A percentile compares a stretch with the other conserved stretches of the same genome.
Evolutionary conservation across 2,888 invertebrate species (phyloP).

Genomic region (Drosophila putrida): DNA sequence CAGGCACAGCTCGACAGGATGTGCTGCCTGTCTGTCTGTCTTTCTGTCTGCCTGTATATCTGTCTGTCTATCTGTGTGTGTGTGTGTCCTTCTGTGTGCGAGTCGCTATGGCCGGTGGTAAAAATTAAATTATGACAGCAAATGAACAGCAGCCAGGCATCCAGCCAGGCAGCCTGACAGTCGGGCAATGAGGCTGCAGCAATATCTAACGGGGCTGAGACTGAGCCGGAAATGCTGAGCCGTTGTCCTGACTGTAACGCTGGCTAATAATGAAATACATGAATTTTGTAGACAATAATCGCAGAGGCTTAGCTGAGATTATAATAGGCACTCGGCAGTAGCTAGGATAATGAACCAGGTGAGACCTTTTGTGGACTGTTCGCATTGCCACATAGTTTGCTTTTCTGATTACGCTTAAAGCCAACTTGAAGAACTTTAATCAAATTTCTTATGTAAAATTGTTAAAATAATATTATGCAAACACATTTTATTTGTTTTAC

Average conservation of each 20-base stretch:
- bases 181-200: not conserved
- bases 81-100: slow-evolving; percentile 26
- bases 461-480: not conserved
- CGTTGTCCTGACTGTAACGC: slow-evolving; percentile 38
- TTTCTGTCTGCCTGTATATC: slow-evolving; percentile 9
- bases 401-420: slow-evolving; percentile 19
- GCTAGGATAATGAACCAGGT: slow-evolving; percentile 42
- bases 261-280: slow-evolving; percentile 79
- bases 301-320: slow-evolving; percentile 68
- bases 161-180: not conserved
- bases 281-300: slow-evolving; percentile 81
- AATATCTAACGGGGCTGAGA: slow-evolving; percentile 4
- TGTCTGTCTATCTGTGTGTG: not conserved
- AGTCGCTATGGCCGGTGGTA: slow-evolving; percentile 57
- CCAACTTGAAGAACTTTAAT: not conserved
- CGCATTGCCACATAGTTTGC: slow-evolving; percentile 10
- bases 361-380: slow-evolving; percentile 34
- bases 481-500: too few relatives aligned
- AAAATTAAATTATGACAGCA: slow-evolving; percentile 81
- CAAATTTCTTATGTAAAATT: not conserved
- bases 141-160: slow-evolving; percentile 59
- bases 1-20: slow-evolving; percentile 44
- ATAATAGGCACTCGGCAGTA: slow-evolving; percentile 58
- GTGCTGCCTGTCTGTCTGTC: slow-evolving; percentile 24
- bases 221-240: slow-evolving; percentile 62